Evolutionary conservation across 2,797 vertebrate species (phyloP), one percentile per base, ranked within the genome.

Genomic region (Nothura maculosa): DNA sequence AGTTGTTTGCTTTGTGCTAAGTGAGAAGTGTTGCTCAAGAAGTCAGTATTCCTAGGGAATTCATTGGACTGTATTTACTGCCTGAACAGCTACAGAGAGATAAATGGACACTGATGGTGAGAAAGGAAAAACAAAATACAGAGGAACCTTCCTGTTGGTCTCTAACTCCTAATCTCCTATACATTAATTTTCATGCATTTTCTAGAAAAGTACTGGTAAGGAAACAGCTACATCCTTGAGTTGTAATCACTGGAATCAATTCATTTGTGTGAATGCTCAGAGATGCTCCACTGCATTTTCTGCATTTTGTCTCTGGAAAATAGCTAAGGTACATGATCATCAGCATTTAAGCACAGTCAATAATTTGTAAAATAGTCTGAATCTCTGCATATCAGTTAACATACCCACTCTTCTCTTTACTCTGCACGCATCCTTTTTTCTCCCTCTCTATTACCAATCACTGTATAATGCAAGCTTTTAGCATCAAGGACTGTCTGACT

Each of bases 401-500:
- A 34, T 57, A 74, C 5, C 52, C 40, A 15, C 48, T 90, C 52
- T 47, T 81, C 30, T 82, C 62, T 69, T 34, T 30, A 34, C 57
- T 93, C 61, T 16, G 24, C 9, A 18, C 40, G 61, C 40, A 28
- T 36, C 55, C 57, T 3, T 25, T 32, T 57, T 61, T 18, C 73
- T 76, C 0, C 0, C 55, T 55, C 72, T 58, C 20, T 3, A 72
- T 69, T 62, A 73, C 50, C 79, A 89, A 55, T 83, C 73, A 73
- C 30, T 57, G 85, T 52, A 69, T 85, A 34, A 42, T 81, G 76
- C 48, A 63, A 48, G 28, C 87, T 91, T 63, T 89, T 68, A 89
- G 62, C 47, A 92, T 94, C 79, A 84, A 93, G 89, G 47, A 28
- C 85, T 73, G 55, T 36, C 79, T 85, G 76, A 36, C 73, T 57